phyloP scores from a whole-genome alignment of 2,888 invertebrate species.

The Eupelmus urozonus region DNA sequence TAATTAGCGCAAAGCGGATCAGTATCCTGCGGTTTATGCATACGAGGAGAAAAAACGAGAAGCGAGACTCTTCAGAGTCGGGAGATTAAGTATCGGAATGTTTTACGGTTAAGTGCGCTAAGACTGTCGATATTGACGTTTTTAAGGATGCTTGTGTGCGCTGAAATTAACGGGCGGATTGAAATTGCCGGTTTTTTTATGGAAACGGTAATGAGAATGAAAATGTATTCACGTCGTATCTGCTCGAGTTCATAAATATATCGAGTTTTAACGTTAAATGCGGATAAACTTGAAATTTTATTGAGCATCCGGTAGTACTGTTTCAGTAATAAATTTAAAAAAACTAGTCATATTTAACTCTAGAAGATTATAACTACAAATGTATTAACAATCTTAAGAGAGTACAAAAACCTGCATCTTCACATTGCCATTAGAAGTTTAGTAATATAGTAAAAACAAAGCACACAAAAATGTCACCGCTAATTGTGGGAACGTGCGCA shows the following conservation, averaged over 20 bases:
- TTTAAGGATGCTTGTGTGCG: neutral
- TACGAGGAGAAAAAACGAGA: neutral
- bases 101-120: constrained; percentile 12
- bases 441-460: neutral
- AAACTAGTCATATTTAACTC: too few species aligned
- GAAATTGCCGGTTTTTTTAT: neutral
- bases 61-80: neutral
- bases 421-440: too few species aligned
- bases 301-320: too few species aligned
- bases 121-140: constrained; percentile 9
- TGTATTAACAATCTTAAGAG: too few species aligned
- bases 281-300: too few species aligned
- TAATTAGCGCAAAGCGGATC: constrained; percentile 28
- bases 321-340: too few species aligned
- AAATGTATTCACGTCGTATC: neutral
- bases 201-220: neutral
- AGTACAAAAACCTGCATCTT: too few species aligned
- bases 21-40: too few species aligned
- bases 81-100: constrained; percentile 19
- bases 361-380: too few species aligned
- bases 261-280: too few species aligned
- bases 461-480: too few species aligned
- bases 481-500: too few species aligned
- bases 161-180: neutral
- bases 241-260: neutral